These are phyloP conservation scores for Thymelicus sylvestris DNA, from an alignment of 2,888 invertebrate species.

Conservation along the genomic window DNA sequence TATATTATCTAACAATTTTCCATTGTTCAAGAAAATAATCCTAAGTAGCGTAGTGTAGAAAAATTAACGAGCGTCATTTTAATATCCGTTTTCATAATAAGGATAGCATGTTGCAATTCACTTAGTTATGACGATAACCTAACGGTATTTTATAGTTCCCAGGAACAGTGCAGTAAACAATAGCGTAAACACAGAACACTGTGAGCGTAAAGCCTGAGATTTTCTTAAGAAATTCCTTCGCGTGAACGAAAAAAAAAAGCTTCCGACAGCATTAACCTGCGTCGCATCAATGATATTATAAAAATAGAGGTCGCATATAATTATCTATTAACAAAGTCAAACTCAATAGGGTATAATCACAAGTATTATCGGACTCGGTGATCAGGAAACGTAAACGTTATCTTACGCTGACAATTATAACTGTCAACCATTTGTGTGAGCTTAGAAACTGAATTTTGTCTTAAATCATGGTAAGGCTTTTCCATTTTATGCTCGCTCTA, in stretches of 20 bases:
- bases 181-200: no score
- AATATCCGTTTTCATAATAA: background rate
- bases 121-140: background rate
- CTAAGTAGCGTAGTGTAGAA: background rate
- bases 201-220: conserved; percentile 2
- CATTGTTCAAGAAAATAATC: background rate
- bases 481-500: no score
- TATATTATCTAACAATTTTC: no score
- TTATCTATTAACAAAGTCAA: background rate
- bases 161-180: background rate
- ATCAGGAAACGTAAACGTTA: no score
- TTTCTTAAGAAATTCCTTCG: background rate
- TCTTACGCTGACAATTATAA: no score
- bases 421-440: no score
- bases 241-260: background rate
- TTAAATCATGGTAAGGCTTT: no score
- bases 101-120: conserved; percentile 2
- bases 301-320: no score
- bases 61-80: background rate
- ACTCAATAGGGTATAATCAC: background rate
- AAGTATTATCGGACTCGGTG: no score
- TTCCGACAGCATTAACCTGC: background rate
- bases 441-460: no score
- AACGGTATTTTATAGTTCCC: conserved; percentile 2
- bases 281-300: no score